Percentiles rank a stretch among this genome's conserved stretches.
Conservation (phyloP, 2,113 vertebrate species). For the Datnioides undecimradiatus region DNA sequence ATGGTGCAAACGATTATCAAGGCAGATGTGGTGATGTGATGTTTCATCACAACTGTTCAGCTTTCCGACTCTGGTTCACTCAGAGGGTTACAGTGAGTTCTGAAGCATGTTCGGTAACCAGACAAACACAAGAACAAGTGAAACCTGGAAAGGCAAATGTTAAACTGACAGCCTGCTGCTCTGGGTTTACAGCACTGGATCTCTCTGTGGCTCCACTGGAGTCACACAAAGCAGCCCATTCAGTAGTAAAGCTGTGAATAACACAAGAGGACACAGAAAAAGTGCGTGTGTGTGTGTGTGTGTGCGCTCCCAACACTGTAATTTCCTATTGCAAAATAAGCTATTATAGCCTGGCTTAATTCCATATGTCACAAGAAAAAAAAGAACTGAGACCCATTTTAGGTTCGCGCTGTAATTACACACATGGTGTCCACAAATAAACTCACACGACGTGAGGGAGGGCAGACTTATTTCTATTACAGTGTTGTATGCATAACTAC, state of each 20-base stretch:
- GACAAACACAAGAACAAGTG: constrained; percentile 38
- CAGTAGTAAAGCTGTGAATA: constrained; percentile 68
- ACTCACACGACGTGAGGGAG: constrained; percentile 25
- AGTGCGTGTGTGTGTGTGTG: constrained; percentile 5
- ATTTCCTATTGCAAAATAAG: constrained; percentile 78
- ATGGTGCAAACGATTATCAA: neutral
- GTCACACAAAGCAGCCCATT: constrained; percentile 75
- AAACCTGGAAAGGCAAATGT: constrained; percentile 46
- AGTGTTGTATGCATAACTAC: constrained; percentile 16
- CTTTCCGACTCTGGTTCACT: neutral
- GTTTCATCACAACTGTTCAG: neutral
- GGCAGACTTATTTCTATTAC: constrained; percentile 38
- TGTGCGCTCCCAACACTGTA: constrained; percentile 70
- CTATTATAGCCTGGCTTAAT: constrained; percentile 71
- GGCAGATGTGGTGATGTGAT: neutral
- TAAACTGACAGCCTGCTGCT: constrained; percentile 29
- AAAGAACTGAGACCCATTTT: constrained; percentile 58
- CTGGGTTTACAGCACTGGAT: constrained; percentile 33
- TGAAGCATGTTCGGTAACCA: constrained; percentile 10
- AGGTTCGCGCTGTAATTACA: constrained; percentile 77
- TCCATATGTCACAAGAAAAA: constrained; percentile 73
- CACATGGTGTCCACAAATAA: constrained; percentile 64
- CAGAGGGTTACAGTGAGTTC: constrained; percentile 11
- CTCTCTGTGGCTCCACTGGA: constrained; percentile 41
- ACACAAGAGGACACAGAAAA: constrained; percentile 59